Evolutionary conservation across 2,113 vertebrate genomes (phyloP).

Genomic region (Tenebrosternarchus preto): DNA sequence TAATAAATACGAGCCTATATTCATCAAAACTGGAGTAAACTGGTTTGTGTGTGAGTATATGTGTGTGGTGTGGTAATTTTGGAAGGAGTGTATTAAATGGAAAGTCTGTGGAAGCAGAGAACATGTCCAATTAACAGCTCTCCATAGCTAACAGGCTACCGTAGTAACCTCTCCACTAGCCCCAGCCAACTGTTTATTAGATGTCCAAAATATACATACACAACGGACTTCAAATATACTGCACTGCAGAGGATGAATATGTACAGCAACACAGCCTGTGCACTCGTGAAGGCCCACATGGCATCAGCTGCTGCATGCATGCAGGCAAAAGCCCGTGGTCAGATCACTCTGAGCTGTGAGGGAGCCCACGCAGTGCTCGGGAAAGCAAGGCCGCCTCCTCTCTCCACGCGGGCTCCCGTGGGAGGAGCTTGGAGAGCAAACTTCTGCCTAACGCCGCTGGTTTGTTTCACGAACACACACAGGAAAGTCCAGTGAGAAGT

Average conservation of each 20-base stretch:
- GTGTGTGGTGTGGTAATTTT: background rate
- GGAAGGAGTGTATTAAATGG: no score
- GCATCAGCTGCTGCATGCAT: no score
- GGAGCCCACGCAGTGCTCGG: no score
- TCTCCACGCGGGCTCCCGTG: no score
- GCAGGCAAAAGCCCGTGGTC: no score
- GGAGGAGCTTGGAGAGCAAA: no score
- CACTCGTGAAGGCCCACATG: no score
- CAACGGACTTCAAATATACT: background rate
- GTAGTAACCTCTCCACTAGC: slow-evolving; percentile 9
- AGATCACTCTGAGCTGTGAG: no score
- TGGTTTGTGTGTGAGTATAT: background rate
- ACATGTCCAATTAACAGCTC: slow-evolving; percentile 40
- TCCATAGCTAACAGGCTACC: slow-evolving; percentile 34
- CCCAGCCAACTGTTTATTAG: slow-evolving; percentile 27
- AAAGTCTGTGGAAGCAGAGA: background rate
- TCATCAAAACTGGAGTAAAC: background rate
- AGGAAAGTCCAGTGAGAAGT: background rate
- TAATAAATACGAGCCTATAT: background rate
- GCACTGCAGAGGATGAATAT: background rate
- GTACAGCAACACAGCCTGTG: background rate
- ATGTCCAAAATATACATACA: slow-evolving; percentile 16
- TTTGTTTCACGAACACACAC: background rate
- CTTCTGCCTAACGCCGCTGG: no score
- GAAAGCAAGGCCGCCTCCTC: no score